Evolutionary conservation across 2,113 vertebrate species (phyloP).

Genomic region (Dromiciops gliroides): DNA sequence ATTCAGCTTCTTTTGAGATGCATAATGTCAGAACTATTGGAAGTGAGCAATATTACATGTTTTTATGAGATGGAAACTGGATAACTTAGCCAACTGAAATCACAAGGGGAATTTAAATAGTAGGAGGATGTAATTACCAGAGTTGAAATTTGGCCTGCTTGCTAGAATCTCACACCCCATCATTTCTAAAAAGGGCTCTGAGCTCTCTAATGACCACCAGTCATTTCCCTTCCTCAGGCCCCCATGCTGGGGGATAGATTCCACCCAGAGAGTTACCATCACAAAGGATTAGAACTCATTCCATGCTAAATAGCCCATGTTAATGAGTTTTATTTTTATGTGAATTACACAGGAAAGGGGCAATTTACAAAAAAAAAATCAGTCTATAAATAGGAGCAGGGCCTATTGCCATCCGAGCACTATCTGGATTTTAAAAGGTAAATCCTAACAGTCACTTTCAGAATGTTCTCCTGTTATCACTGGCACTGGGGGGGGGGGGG

Average conservation of each 20-base stretch:
- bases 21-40: no score
- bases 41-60: background rate
- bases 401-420: background rate
- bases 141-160: background rate
- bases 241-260: background rate
- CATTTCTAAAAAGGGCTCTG: background rate
- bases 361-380: slow-evolving; percentile 43
- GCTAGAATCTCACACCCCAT: background rate
- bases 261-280: background rate
- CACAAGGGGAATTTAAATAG: background rate
- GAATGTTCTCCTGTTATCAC: slow-evolving; percentile 30
- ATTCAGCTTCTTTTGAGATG: background rate
- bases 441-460: slow-evolving; percentile 30
- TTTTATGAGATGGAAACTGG: background rate
- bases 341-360: slow-evolving; percentile 36
- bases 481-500: no score
- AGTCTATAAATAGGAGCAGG: background rate
- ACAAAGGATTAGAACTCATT: background rate
- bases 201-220: background rate
- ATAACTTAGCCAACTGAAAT: background rate
- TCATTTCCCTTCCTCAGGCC: background rate
- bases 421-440: slow-evolving; percentile 13
- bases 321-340: slow-evolving; percentile 37
- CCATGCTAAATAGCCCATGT: slow-evolving; percentile 16
- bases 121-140: background rate